phyloP scores from a whole-genome alignment of 2,888 invertebrate species.

The Apotomis betuletana region DNA sequence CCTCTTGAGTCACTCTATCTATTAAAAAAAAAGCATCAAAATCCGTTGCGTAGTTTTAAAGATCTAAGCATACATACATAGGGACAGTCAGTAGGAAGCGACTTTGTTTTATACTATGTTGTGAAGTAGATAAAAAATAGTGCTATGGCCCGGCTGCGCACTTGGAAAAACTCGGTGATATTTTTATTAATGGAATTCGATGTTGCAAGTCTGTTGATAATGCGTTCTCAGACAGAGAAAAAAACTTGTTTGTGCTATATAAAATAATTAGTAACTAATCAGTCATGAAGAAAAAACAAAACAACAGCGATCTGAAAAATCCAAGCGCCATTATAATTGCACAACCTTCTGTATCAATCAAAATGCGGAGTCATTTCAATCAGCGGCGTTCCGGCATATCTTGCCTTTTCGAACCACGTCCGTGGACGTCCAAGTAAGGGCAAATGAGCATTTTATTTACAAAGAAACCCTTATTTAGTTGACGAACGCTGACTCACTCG shows the following conservation, averaged over 20 bases:
- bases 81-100: too few species aligned
- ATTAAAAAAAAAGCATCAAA: too few species aligned
- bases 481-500: conserved; percentile 63
- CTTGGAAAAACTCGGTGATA: too few species aligned
- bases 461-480: conserved; percentile 76
- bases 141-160: too few species aligned
- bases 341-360: conserved; percentile 51
- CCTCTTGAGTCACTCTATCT: too few species aligned
- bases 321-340: conserved; percentile 38
- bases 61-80: too few species aligned
- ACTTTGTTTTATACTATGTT: too few species aligned
- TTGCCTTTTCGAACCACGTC: conserved; percentile 67
- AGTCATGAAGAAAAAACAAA: conserved; percentile 16
- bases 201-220: too few species aligned
- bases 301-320: conserved; percentile 1
- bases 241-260: not conserved
- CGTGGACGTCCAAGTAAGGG: conserved; percentile 70
- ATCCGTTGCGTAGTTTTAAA: too few species aligned
- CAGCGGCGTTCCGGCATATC: conserved; percentile 71
- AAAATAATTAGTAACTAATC: not conserved
- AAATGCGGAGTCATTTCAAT: conserved; percentile 53
- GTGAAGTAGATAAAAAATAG: too few species aligned
- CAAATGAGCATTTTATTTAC: conserved; percentile 67
- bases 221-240: not conserved
- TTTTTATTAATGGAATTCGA: too few species aligned